Evolutionary conservation across 2,888 invertebrate genomes (phyloP).

Genomic region (Osedax fenrisi): DNA sequence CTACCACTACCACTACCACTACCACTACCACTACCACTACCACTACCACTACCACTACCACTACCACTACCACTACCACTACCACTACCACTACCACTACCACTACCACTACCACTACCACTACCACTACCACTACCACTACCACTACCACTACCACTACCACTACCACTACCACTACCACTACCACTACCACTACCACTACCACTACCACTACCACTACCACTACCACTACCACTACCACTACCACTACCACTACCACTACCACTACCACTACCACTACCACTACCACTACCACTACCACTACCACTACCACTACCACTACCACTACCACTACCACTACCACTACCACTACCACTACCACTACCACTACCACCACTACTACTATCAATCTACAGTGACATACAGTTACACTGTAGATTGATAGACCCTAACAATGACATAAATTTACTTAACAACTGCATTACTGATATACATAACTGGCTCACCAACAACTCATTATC

Average conservation of each 20-base stretch:
- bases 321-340: conserved; percentile 2
- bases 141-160: conserved; percentile 10
- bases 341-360: background rate
- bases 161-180: conserved; percentile 7
- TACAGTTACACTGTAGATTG: too few relatives aligned
- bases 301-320: background rate
- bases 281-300: background rate
- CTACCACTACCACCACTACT: background rate
- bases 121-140: background rate
- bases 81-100: too few relatives aligned
- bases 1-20: background rate
- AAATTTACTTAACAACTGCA: too few relatives aligned
- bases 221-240: background rate
- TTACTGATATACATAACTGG: too few relatives aligned
- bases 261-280: conserved; percentile 3
- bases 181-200: conserved; percentile 4
- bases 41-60: conserved; percentile 6
- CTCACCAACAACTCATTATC: too few relatives aligned
- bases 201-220: conserved; percentile 4
- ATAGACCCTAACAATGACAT: too few relatives aligned
- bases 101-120: too few relatives aligned
- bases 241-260: conserved; percentile 3
- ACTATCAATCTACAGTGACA: background rate
- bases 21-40: background rate
- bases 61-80: conserved; percentile 4